Percentiles rank a stretch among this genome's conserved stretches.
Conservation (phyloP, 2,888 invertebrate genomes). For the Cephonodes hylas region DNA sequence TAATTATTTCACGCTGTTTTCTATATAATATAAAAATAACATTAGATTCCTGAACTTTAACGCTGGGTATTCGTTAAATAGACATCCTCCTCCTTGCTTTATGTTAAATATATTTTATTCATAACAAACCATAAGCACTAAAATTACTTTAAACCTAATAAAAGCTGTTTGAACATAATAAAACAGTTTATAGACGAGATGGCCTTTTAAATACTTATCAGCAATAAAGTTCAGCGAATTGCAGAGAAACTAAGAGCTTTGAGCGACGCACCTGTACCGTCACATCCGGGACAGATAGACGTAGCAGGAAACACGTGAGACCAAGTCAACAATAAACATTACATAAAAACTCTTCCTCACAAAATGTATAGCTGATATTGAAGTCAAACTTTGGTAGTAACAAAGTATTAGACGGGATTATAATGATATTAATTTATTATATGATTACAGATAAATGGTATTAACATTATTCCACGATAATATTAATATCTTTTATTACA, state of each 20-base stretch:
- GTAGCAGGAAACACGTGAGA: slow-evolving; percentile 9
- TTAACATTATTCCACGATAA: background rate
- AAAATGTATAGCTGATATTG: no score
- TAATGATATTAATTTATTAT: background rate
- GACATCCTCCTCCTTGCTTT: background rate
- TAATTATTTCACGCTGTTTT: no score
- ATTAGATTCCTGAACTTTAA: no score
- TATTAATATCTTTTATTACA: background rate
- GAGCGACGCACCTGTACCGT: slow-evolving; percentile 2
- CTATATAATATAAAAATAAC: no score
- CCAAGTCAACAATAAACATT: background rate
- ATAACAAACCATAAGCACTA: background rate
- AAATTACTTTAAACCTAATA: background rate
- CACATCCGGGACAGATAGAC: background rate
- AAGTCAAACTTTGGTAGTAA: no score
- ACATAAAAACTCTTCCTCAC: background rate
- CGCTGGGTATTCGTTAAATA: no score
- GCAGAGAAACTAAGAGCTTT: background rate
- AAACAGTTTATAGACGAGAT: background rate
- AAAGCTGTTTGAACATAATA: background rate
- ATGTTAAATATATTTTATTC: background rate
- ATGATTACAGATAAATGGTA: background rate
- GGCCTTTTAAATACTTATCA: background rate
- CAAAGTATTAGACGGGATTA: background rate
- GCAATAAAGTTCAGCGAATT: background rate